A percentile compares a stretch with the other conserved stretches of the same genome.
Conservation (phyloP, 1,140 invertebrate species). For the Heliconius melpomene region DNA sequence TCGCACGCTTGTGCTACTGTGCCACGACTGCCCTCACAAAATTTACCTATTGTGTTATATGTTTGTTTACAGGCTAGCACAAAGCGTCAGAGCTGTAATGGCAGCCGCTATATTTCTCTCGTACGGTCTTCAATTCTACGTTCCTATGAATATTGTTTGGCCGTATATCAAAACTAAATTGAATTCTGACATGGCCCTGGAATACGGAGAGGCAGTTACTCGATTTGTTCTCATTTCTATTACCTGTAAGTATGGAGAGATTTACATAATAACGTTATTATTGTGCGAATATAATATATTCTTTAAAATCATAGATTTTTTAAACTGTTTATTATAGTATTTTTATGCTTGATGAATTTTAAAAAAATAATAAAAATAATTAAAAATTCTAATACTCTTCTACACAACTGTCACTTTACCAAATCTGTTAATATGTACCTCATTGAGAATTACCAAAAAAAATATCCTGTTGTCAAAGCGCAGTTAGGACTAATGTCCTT, state of each 20-base stretch:
- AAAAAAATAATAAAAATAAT: too few relatives aligned
- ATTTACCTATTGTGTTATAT: too few relatives aligned
- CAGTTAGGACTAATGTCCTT: not conserved
- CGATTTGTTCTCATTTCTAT: slow-evolving; percentile 87
- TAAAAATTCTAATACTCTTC: too few relatives aligned
- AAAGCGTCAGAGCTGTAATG: slow-evolving; percentile 91
- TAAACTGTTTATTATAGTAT: not conserved
- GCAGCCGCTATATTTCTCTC: slow-evolving; percentile 92
- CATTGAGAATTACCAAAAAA: too few relatives aligned
- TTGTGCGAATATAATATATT: not conserved
- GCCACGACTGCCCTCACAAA: too few relatives aligned
- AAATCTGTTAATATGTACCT: too few relatives aligned
- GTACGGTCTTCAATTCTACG: slow-evolving; percentile 95
- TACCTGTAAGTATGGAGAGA: slow-evolving; percentile 87
- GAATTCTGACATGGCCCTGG: slow-evolving; percentile 81
- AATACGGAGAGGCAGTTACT: slow-evolving; percentile 85
- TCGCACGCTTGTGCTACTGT: too few relatives aligned
- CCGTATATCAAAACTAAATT: slow-evolving; percentile 85
- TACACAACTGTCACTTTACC: too few relatives aligned
- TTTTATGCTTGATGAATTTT: too few relatives aligned
- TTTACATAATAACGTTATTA: not conserved
- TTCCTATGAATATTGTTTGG: slow-evolving; percentile 94
- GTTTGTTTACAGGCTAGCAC: slow-evolving; percentile 85
- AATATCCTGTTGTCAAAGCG: too few relatives aligned
- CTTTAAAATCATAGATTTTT: not conserved